Base-by-base conservation (phyloP, 2,797 vertebrate genomes). In the Melanotaenia pygmaea region DNA sequence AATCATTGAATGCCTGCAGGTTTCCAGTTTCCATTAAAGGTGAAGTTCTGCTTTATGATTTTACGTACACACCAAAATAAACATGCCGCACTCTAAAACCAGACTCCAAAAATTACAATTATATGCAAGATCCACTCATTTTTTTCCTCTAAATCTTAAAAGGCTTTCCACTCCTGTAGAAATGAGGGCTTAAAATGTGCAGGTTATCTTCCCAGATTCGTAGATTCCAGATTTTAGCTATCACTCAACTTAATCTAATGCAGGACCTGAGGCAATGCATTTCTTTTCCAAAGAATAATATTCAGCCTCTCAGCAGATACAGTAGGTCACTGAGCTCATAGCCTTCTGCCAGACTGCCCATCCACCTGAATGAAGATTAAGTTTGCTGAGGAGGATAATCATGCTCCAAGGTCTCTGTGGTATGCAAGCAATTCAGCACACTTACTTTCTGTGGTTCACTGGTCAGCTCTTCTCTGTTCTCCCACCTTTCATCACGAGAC, bases 311-410 rank as follows among this genome's bases (percentile, higher is more conserved):
- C 70, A 64, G 80, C 85, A 81, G 85, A 84, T 83, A 76, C 82
- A 81, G 84, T 61, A 75, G 90, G 88, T 90, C 85, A 82, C 77
- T 54, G 85, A 86, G 82, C 88, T 88, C 79, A 62, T 59, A 77
- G 86, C 82, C 82, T 81, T 67, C 81, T 5, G 67, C 87, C 80
- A 14, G 77, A 74, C 66, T 16, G 57, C 73, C 75, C 5, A 22
- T 91, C 88, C 83, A 79, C 77, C 64, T 80, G 77, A 90, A 87
- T 87, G 82, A 90, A 91, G 90, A 92, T 92, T 86, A 90, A 84
- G 86, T 90, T 91, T 79, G 80, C 85, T 74, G 84, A 86, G 80
- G 74, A 88, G 86, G 84, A 87, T 86, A 86, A 88, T 90, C 88
- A 82, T 72, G 81, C 83, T 86, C 78, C 70, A 14, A 84, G 85